Base-by-base conservation (phyloP, 2,797 vertebrate species). In the Schizopygopsis pylzovi region DNA sequence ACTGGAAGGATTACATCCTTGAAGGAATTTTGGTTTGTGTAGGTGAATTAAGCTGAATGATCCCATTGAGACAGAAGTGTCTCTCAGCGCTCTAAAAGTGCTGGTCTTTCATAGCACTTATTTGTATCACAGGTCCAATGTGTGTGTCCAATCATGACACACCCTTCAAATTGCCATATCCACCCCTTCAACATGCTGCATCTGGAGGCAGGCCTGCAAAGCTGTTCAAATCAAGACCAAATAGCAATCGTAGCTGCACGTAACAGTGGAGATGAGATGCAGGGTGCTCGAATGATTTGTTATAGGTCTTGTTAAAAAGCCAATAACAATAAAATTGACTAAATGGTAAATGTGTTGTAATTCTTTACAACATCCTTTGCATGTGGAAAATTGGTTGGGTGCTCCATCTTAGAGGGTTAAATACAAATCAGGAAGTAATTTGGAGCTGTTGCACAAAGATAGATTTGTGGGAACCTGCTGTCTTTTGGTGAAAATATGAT, bases 1-100 rank as follows among this genome's bases (percentile, higher is more conserved):
- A 39, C 65, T 39, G 65, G 16, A 68, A 37, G 63, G 15, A 67
- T 67, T 33, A 67, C 6, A 68, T 68, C 33, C 65, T 68, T 39
- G 16, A 39, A 68, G 37, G 0, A 33, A 65, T 65, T 65, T 65
- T 28, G 61, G 67, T 72, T 47, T 49, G 13, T 25, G 6, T 75
- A 33, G n/a, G 72, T 52, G 45, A 75, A 75, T 52, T n/a, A 75
- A 75, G 25, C 43, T 75, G n/a, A 52, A 28, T 75, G 33, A 65
- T 65, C 28, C 28, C 63, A 65, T 65, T 65, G 63, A 75, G n/a
- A 25, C 70, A 73, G n/a, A 45, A 52, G 43, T 52, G 45, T 52
- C 45, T 28, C 67, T 49, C 41, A 73, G 71, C 11, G 5, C 43
- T n/a, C n/a, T 73, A 28, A 73, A 49, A 47, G 16, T 73, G 61